A percentile compares a stretch with the other conserved stretches of the same genome.
Evolutionary conservation across 2,797 vertebrate genomes (phyloP).

Genomic region (Margarornis squamiger): DNA sequence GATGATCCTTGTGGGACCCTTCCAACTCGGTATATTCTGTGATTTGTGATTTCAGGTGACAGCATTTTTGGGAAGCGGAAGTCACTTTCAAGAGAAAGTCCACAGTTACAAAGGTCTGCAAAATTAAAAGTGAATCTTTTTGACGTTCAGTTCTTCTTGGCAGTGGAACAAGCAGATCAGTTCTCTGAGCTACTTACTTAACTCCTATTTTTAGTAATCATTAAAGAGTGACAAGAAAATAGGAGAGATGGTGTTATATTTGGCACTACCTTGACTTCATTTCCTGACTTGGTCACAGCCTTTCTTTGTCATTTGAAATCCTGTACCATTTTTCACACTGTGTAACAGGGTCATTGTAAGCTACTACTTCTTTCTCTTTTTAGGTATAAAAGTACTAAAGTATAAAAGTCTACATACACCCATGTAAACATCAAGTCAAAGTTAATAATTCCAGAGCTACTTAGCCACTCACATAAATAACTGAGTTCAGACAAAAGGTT

Average conservation of each 20-base stretch:
- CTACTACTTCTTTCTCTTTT: neutral
- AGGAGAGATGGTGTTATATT: neutral
- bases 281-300: neutral
- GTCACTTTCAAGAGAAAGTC: neutral
- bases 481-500: neutral
- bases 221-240: conserved; percentile 3
- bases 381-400: neutral
- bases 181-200: neutral
- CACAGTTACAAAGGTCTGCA: neutral
- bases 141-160: neutral
- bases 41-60: neutral
- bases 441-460: neutral
- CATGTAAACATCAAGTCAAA: neutral
- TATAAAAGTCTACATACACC: neutral
- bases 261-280: neutral
- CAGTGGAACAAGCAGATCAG: neutral
- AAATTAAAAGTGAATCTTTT: neutral
- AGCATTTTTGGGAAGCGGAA: neutral
- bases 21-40: neutral
- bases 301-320: neutral
- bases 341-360: neutral
- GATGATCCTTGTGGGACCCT: neutral
- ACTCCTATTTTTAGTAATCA: neutral
- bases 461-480: neutral
- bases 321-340: neutral